Conservation (phyloP, 1,140 invertebrate genomes). For the Platorchestia sp. region DNA sequence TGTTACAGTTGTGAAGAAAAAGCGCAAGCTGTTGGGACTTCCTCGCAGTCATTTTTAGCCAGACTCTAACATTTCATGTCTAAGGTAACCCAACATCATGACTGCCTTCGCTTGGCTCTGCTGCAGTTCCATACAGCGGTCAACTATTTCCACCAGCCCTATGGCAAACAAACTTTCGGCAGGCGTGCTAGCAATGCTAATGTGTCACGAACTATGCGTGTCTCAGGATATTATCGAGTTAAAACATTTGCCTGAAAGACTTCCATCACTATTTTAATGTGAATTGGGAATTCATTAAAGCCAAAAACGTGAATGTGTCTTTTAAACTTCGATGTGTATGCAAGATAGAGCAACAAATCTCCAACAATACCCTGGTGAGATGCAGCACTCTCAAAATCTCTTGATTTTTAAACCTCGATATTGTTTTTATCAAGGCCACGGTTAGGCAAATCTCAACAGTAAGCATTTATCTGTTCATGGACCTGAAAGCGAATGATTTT, state of each 20-base stretch:
- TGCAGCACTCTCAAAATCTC: background rate
- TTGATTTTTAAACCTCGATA: background rate
- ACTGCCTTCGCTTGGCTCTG: background rate
- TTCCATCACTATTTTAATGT: background rate
- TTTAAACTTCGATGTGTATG: background rate
- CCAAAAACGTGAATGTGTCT: background rate
- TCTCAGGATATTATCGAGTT: background rate
- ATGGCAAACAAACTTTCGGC: background rate
- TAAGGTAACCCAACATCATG: too few species aligned
- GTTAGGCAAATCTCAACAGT: background rate
- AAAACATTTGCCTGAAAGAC: background rate
- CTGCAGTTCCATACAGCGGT: background rate
- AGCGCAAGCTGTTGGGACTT: too few species aligned
- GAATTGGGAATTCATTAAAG: background rate
- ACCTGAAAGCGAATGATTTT: background rate
- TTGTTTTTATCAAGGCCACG: background rate
- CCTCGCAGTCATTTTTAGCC: too few species aligned
- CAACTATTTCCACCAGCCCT: background rate
- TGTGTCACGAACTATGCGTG: background rate
- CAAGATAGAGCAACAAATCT: background rate
- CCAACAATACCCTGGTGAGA: background rate
- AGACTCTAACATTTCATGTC: too few species aligned
- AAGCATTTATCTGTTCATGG: background rate
- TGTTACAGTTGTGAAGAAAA: too few species aligned
- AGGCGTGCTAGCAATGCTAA: background rate